These are phyloP conservation scores for Tarsius wallacei DNA, from an alignment of 2,797 vertebrate genomes.

Conservation along the genomic window DNA sequence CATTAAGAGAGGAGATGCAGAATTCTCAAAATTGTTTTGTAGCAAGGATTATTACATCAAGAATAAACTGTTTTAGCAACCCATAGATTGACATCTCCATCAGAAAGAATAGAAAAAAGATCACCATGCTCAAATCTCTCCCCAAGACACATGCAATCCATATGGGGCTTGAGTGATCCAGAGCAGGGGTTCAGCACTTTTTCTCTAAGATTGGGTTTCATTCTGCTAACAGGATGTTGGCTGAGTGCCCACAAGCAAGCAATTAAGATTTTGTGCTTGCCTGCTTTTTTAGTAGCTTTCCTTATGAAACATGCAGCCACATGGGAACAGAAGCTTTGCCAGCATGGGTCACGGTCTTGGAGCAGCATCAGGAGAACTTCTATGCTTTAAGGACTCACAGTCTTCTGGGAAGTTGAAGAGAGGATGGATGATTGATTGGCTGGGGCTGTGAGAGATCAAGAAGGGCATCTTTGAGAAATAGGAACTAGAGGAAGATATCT, in stretches of 20 bases:
- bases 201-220: slow-evolving; percentile 85
- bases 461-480: slow-evolving; percentile 24
- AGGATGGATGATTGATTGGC: slow-evolving; percentile 72
- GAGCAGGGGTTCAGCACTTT: slow-evolving; percentile 80
- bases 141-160: slow-evolving; percentile 78
- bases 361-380: slow-evolving; percentile 58
- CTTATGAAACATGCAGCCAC: slow-evolving; percentile 78
- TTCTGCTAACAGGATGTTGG: slow-evolving; percentile 84
- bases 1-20: slow-evolving; percentile 1
- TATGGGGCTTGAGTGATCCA: slow-evolving; percentile 74
- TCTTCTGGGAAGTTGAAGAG: slow-evolving; percentile 76
- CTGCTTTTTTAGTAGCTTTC: slow-evolving; percentile 85
- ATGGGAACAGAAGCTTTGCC: slow-evolving; percentile 80
- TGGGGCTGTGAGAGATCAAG: slow-evolving; percentile 47
- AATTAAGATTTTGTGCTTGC: slow-evolving; percentile 85
- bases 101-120: slow-evolving; percentile 60
- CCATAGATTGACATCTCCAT: slow-evolving; percentile 42
- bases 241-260: slow-evolving; percentile 80
- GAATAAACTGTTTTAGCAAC: slow-evolving; percentile 53
- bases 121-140: slow-evolving; percentile 56
- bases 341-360: slow-evolving; percentile 79
- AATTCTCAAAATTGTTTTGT: slow-evolving; percentile 11
- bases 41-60: slow-evolving; percentile 54
- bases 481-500: background rate
- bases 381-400: slow-evolving; percentile 48